Evolutionary conservation across 2,113 vertebrate genomes (phyloP).

Genomic region (Falcunculus frontatus): DNA sequence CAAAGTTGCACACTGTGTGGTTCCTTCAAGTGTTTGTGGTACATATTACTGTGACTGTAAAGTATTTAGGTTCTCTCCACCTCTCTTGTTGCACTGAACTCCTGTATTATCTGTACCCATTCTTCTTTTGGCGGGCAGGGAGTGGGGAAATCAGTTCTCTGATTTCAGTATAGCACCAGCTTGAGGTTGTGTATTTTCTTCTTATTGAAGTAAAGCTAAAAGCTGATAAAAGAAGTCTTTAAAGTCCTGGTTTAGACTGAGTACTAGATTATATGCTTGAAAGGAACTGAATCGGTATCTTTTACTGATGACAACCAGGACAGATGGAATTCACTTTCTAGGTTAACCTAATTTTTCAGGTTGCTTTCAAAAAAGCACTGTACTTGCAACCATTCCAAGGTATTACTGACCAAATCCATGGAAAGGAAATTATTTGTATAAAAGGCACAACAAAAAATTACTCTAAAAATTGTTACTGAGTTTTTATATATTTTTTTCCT

Average conservation of each 20-base stretch:
- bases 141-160: background rate
- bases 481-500: background rate
- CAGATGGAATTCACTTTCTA: constrained; percentile 40
- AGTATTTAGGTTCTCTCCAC: background rate
- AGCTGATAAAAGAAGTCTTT: constrained; percentile 43
- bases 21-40: background rate
- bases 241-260: constrained; percentile 30
- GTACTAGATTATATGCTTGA: constrained; percentile 46
- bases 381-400: background rate
- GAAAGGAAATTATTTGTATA: background rate
- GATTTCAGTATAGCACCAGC: background rate
- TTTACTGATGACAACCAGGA: constrained; percentile 33
- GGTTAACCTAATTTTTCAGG: constrained; percentile 42
- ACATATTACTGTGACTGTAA: background rate
- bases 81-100: background rate
- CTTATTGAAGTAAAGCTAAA: constrained; percentile 32
- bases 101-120: background rate
- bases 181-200: background rate
- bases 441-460: background rate
- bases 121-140: background rate
- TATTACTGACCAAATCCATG: background rate
- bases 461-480: background rate
- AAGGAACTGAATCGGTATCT: constrained; percentile 32
- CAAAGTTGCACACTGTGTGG: background rate
- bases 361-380: constrained; percentile 1